Percentiles rank a stretch among this genome's conserved stretches.
phyloP scores from a whole-genome alignment of 2,113 vertebrate species.

The Podarcis cretensis region DNA sequence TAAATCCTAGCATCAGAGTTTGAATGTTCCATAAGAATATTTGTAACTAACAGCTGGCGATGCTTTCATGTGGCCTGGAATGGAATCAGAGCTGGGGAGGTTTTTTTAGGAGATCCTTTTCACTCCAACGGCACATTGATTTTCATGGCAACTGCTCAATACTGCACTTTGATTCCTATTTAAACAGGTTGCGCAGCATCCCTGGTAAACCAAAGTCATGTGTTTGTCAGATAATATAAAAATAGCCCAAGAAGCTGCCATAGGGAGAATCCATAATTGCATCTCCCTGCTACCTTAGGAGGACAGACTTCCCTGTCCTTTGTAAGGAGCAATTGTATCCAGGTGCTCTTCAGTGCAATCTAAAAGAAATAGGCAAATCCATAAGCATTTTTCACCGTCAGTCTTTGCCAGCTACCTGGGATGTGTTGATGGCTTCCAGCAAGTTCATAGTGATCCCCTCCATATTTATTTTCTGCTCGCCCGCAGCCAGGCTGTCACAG shows the following conservation, averaged over 20 bases:
- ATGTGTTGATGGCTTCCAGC: background rate
- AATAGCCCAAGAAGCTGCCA: background rate
- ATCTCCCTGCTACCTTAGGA: background rate
- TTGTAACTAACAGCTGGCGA: background rate
- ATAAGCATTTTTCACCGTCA: background rate
- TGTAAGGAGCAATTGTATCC: background rate
- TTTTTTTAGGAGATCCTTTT: background rate
- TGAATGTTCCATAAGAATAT: too few species aligned
- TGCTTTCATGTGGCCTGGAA: background rate
- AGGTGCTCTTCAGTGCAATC: background rate
- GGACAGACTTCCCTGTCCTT: background rate
- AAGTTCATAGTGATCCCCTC: slow-evolving; percentile 10
- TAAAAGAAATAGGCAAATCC: background rate
- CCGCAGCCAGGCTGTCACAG: background rate
- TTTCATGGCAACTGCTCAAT: background rate
- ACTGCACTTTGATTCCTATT: background rate
- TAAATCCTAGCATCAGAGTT: too few species aligned
- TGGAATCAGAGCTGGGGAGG: background rate
- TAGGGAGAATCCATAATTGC: background rate
- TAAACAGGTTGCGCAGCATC: background rate
- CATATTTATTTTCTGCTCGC: slow-evolving; percentile 12
- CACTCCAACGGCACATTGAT: background rate
- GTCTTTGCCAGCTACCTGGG: slow-evolving; percentile 5
- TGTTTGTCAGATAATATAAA: background rate
- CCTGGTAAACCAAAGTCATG: background rate